A percentile compares a stretch with the other conserved stretches of the same genome.
phyloP scores from a whole-genome alignment of 2,113 vertebrate species.

The Eurystomus gularis region DNA sequence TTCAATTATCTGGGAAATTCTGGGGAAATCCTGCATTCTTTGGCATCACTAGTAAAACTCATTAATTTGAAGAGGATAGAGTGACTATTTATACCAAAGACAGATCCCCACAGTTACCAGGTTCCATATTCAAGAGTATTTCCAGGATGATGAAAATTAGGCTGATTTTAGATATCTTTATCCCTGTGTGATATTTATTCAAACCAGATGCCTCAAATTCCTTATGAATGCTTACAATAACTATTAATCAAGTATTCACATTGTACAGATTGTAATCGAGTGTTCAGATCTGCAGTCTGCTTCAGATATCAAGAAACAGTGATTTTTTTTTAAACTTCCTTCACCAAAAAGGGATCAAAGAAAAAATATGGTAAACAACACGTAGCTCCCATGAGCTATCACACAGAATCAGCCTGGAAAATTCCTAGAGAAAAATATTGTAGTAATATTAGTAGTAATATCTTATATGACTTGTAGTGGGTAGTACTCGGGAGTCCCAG shows the following conservation, averaged over 20 bases:
- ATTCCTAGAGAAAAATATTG: neutral
- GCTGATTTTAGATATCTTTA: neutral
- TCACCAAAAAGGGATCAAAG: neutral
- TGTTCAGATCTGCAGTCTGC: neutral
- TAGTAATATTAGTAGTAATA: neutral
- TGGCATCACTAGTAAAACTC: neutral
- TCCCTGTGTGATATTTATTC: neutral
- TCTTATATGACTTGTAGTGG: neutral
- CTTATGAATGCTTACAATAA: slow-evolving; percentile 4
- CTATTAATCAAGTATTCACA: neutral
- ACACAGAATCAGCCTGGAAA: neutral
- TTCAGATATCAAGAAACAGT: neutral
- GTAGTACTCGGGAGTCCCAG: neutral
- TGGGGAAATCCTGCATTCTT: neutral
- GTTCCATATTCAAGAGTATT: neutral
- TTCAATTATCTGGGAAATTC: neutral
- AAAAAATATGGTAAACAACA: neutral
- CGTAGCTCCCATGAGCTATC: neutral
- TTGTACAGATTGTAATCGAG: neutral
- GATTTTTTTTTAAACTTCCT: neutral
- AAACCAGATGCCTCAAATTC: slow-evolving; percentile 30
- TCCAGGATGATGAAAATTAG: neutral
- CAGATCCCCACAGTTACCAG: neutral
- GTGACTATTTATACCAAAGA: neutral
- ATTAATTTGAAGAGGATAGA: neutral